A percentile compares a stretch with the other conserved stretches of the same genome.
Conservation (phyloP, 2,113 vertebrate species). For the Petaurus breviceps region DNA sequence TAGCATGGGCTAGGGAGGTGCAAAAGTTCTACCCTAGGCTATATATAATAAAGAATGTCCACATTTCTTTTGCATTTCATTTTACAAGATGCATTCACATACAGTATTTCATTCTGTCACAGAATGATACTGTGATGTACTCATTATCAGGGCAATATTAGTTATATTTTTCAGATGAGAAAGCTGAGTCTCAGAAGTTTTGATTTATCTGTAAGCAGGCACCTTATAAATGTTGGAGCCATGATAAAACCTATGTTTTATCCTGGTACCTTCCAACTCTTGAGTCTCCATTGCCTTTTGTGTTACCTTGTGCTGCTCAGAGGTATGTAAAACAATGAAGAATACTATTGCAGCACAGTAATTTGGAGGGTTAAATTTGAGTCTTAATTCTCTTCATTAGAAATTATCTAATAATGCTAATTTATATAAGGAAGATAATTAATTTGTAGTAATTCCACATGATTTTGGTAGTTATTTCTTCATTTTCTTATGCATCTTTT, state of each 20-base stretch:
- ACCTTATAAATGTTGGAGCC: background rate
- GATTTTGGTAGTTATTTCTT: conserved; percentile 25
- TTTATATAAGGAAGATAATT: background rate
- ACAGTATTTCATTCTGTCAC: background rate
- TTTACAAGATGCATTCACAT: background rate
- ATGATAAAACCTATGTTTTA: background rate
- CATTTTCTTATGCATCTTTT: conserved; percentile 16
- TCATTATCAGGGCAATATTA: background rate
- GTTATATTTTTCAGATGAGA: background rate
- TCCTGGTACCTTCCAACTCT: background rate
- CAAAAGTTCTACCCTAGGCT: background rate
- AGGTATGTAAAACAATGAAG: background rate
- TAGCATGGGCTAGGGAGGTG: background rate
- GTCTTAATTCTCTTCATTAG: conserved; percentile 54
- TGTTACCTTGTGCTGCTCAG: background rate
- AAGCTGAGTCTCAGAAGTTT: background rate
- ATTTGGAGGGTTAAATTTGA: background rate
- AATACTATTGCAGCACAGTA: conserved; percentile 4
- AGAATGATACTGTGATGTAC: background rate
- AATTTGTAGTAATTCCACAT: background rate
- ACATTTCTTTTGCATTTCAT: background rate
- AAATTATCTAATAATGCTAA: background rate
- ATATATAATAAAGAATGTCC: background rate
- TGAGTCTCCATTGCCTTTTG: background rate
- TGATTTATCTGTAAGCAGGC: background rate